Percentiles rank a stretch among this genome's conserved stretches.
phyloP scores from a whole-genome alignment of 2,797 vertebrate species.

The Eulemur coronatus region DNA sequence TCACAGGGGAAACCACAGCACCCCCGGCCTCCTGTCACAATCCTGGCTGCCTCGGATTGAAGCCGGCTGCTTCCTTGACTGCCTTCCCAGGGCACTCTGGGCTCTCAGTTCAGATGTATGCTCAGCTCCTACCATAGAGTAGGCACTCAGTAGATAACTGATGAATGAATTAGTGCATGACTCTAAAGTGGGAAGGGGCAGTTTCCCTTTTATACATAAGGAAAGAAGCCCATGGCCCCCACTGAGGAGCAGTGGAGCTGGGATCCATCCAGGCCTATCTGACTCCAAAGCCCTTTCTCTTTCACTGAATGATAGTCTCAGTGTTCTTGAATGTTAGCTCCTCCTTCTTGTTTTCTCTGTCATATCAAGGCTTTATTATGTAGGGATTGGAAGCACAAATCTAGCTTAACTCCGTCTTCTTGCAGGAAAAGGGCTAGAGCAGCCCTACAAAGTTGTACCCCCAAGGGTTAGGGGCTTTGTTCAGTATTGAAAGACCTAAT shows the following conservation, averaged over 20 bases:
- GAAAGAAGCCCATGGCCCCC: neutral
- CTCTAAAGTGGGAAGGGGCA: neutral
- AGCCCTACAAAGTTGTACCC: neutral
- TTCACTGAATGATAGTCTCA: neutral
- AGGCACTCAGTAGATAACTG: neutral
- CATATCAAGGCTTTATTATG: neutral
- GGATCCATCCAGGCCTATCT: neutral
- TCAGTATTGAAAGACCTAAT: neutral
- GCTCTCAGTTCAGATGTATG: neutral
- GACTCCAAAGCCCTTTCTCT: neutral
- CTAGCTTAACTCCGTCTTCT: neutral
- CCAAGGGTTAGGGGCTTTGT: accelerated
- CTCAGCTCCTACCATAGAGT: neutral
- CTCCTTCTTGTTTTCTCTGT: neutral
- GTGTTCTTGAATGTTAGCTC: neutral
- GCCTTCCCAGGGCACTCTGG: neutral
- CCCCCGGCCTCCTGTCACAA: neutral
- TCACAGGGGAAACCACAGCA: neutral
- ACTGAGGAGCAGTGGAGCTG: neutral
- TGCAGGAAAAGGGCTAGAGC: neutral
- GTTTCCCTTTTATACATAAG: neutral
- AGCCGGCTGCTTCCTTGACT: neutral
- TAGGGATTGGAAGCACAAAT: neutral
- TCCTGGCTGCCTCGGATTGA: neutral
- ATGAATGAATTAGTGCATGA: no score